Conservation (phyloP, 2,113 vertebrate species). For the Nasalis larvatus region DNA sequence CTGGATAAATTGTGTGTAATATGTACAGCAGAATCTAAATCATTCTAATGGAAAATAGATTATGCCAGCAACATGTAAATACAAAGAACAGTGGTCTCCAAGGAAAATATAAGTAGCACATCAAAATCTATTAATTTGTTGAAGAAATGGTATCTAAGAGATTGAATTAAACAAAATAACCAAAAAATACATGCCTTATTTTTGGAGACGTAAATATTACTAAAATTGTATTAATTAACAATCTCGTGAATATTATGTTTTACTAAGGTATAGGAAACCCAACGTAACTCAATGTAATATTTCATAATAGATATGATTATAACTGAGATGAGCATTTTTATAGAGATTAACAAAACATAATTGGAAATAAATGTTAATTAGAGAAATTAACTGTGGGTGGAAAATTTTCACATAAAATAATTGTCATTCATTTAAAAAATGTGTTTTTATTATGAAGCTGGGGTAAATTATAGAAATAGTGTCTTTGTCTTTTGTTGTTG, state of each 20-base stretch:
- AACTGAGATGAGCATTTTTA: not conserved
- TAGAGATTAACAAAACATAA: not conserved
- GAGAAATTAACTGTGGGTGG: not conserved
- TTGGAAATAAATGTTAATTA: not conserved
- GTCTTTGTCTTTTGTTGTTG: not conserved
- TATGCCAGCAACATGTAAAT: not conserved
- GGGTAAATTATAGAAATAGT: not conserved
- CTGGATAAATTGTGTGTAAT: not conserved
- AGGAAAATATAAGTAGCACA: not conserved
- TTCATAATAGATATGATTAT: not conserved
- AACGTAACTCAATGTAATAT: not conserved
- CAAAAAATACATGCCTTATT: not conserved
- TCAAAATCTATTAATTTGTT: constrained; percentile 24
- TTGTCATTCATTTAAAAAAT: not conserved
- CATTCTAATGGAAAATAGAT: not conserved
- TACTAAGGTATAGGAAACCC: not conserved
- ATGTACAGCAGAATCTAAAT: not conserved
- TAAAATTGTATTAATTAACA: not conserved
- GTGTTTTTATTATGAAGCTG: not conserved
- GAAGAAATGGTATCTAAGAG: not conserved
- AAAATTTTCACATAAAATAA: not conserved
- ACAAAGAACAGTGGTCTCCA: not conserved
- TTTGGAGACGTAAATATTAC: not conserved
- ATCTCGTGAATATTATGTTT: not conserved
- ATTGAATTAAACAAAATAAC: not conserved